Conservation (phyloP, 1,140 invertebrate species). For the Drosophila orosa region DNA sequence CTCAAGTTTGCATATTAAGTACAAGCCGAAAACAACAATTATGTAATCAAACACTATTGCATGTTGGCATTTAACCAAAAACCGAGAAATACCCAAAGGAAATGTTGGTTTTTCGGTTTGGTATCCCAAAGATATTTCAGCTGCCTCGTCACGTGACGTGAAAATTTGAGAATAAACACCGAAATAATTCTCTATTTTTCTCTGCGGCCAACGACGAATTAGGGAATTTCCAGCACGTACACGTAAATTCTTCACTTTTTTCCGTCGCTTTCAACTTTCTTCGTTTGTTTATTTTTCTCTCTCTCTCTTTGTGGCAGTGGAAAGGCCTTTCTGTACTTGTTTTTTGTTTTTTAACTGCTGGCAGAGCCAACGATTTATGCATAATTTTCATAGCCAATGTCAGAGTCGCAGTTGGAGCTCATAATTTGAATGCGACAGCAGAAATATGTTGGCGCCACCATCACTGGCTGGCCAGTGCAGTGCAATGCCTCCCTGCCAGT, state of each 20-base stretch:
- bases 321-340: slow-evolving; percentile 11
- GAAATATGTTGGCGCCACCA: slow-evolving; percentile 77
- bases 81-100: slow-evolving; percentile 10
- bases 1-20: slow-evolving; percentile 35
- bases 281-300: slow-evolving; percentile 18
- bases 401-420: slow-evolving; percentile 57
- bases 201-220: slow-evolving; percentile 43
- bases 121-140: slow-evolving; percentile 41
- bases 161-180: slow-evolving; percentile 58
- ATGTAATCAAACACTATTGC: slow-evolving; percentile 62
- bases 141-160: slow-evolving; percentile 67
- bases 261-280: slow-evolving; percentile 35
- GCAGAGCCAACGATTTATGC: slow-evolving; percentile 61
- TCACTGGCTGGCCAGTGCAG: background rate
- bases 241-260: slow-evolving; percentile 57
- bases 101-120: slow-evolving; percentile 22
- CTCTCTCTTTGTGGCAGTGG: background rate
- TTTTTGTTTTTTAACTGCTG: slow-evolving; percentile 20
- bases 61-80: slow-evolving; percentile 25
- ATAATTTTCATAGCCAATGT: slow-evolving; percentile 62
- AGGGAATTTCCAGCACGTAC: slow-evolving; percentile 75
- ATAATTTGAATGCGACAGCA: slow-evolving; percentile 76
- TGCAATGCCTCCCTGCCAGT: background rate
- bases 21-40: slow-evolving; percentile 32
- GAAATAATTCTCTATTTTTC: slow-evolving; percentile 27